Conservation (phyloP, 2,113 vertebrate species). For the Corythaixoides concolor region DNA sequence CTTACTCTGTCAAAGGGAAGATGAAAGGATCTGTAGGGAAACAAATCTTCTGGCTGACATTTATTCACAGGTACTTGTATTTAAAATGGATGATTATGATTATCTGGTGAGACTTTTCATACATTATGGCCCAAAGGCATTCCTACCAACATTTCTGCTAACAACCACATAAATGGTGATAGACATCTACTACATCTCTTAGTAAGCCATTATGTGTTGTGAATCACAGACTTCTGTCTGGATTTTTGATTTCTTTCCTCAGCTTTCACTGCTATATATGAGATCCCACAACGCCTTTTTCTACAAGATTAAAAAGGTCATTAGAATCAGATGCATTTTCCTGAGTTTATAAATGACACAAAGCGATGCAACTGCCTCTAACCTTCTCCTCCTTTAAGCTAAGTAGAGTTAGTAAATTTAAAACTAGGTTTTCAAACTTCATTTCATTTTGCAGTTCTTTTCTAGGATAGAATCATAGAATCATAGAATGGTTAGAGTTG, state of each 20-base stretch:
- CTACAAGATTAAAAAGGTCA: neutral
- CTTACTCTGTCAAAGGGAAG: neutral
- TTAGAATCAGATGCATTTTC: neutral
- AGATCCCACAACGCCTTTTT: neutral
- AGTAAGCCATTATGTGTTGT: neutral
- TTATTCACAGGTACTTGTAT: neutral
- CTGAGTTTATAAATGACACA: neutral
- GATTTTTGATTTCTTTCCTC: neutral
- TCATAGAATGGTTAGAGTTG: no score
- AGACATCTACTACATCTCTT: neutral
- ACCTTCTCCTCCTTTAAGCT: neutral
- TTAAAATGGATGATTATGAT: neutral
- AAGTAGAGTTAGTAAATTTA: neutral
- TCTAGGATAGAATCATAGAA: no score
- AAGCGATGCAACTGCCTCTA: neutral
- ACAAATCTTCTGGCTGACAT: neutral
- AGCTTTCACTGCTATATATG: neutral
- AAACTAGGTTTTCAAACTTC: neutral
- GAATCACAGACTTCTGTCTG: neutral
- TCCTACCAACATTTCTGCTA: neutral
- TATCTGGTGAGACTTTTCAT: neutral
- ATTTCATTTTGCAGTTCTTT: neutral
- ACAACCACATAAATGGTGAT: neutral
- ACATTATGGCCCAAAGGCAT: neutral
- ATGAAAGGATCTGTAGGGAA: neutral